Conservation (phyloP, 2,797 vertebrate species). For the Ctenosaura bakeri region DNA sequence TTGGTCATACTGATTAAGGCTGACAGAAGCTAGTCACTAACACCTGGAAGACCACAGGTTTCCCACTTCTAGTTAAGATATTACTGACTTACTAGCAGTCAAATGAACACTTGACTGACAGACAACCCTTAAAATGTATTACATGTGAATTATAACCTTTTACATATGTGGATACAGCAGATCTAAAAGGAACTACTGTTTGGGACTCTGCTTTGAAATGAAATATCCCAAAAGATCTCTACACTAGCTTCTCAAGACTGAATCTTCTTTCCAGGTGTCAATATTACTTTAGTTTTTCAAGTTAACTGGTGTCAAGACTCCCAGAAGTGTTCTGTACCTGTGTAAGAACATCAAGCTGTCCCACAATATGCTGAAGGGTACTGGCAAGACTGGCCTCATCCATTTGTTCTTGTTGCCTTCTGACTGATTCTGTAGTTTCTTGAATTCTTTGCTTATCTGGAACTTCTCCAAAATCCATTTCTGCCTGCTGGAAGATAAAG, state of each 20-base stretch:
- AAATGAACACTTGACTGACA: background rate
- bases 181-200: rapidly evolving
- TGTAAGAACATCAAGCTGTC: constrained; percentile 93
- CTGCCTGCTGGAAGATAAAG: constrained; percentile 74
- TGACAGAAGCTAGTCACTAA: too few relatives aligned
- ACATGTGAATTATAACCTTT: background rate
- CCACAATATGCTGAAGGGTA: constrained; percentile 92
- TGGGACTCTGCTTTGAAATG: background rate
- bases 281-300: background rate
- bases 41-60: background rate
- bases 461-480: constrained; percentile 75
- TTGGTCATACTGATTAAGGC: too few relatives aligned
- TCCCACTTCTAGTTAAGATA: background rate
- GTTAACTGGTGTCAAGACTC: background rate
- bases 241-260: constrained; percentile 20
- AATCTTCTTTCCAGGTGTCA: background rate
- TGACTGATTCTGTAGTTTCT: constrained; percentile 45
- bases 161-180: background rate
- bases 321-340: constrained; percentile 83
- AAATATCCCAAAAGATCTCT: background rate
- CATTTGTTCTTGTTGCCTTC: constrained; percentile 66
- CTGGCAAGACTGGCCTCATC: constrained; percentile 79
- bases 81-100: background rate
- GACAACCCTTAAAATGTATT: too few relatives aligned
- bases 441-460: constrained; percentile 73